Percentiles rank a stretch among this genome's conserved stretches.
Evolutionary conservation across 1,140 invertebrate genomes (phyloP).

Genomic region (Calephelis virginiensis): DNA sequence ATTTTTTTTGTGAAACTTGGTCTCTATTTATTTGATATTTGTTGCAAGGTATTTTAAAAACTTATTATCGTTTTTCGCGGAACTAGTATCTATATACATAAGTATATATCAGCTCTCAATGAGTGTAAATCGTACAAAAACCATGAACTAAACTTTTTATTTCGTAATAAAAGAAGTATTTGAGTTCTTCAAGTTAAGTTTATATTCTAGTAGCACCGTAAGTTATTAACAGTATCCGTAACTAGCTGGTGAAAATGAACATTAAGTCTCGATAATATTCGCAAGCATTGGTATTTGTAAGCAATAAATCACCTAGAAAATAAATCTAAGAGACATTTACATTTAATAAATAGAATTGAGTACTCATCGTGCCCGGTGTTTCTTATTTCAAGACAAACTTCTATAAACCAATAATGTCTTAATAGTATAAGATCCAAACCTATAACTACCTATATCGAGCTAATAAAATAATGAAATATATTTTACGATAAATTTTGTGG

Average conservation of each 20-base stretch:
- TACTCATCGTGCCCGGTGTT: not conserved
- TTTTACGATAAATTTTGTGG: too few species aligned
- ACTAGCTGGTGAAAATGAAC: not conserved
- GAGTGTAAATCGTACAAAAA: too few species aligned
- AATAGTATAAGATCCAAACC: not conserved
- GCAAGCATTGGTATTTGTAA: not conserved
- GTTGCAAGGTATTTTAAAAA: too few species aligned
- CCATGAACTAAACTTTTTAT: too few species aligned
- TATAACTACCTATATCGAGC: too few species aligned
- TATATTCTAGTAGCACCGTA: not conserved
- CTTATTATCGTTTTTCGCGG: too few species aligned
- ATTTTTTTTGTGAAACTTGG: too few species aligned
- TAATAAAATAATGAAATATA: too few species aligned
- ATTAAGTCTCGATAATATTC: not conserved
- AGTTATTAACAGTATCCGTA: not conserved
- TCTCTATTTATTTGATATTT: too few species aligned
- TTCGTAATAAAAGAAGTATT: not conserved
- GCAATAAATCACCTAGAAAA: conserved; percentile 5
- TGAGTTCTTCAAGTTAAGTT: not conserved
- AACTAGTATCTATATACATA: too few species aligned
- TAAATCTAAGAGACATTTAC: not conserved
- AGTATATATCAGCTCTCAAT: too few species aligned
- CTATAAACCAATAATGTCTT: not conserved
- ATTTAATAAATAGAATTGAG: not conserved
- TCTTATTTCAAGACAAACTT: too few species aligned